Percentiles rank a stretch among this genome's conserved stretches.
Conservation (phyloP, 2,888 invertebrate species). For the Chorisops tibialis region DNA sequence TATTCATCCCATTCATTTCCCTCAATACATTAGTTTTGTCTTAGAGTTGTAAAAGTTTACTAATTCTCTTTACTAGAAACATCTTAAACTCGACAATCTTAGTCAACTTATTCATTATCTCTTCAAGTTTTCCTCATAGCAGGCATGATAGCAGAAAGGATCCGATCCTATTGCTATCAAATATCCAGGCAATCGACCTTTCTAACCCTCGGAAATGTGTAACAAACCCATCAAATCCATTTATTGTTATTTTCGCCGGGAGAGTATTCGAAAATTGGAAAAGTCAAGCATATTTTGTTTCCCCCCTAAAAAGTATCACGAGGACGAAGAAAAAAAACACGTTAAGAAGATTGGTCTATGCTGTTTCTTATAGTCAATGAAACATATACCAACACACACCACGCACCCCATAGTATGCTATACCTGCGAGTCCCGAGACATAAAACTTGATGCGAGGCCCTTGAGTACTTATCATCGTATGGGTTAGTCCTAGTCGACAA, state of each 20-base stretch:
- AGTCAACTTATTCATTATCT: constrained; percentile 5
- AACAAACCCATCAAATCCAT: constrained; percentile 32
- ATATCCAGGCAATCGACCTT: constrained; percentile 27
- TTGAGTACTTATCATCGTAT: constrained; percentile 27
- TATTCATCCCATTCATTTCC: no score
- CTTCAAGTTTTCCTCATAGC: not conserved
- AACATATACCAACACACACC: not conserved
- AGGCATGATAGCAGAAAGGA: not conserved
- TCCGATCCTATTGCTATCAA: not conserved
- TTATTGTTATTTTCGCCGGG: constrained; percentile 33
- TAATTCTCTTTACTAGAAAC: no score
- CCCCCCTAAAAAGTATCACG: no score
- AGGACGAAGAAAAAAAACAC: no score
- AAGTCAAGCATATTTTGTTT: constrained; percentile 29
- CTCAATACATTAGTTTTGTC: no score
- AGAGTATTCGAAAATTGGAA: constrained; percentile 33
- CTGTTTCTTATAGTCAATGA: not conserved
- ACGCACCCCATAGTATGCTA: not conserved
- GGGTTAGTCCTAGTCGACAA: not conserved
- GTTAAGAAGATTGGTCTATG: not conserved
- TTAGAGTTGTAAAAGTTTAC: no score
- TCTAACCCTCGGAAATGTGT: constrained; percentile 19
- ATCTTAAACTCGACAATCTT: no score
- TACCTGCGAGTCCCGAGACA: constrained; percentile 24
- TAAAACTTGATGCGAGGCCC: constrained; percentile 23